Evolutionary conservation across 2,113 vertebrate genomes (phyloP).

Genomic region (Fregetta grallaria): DNA sequence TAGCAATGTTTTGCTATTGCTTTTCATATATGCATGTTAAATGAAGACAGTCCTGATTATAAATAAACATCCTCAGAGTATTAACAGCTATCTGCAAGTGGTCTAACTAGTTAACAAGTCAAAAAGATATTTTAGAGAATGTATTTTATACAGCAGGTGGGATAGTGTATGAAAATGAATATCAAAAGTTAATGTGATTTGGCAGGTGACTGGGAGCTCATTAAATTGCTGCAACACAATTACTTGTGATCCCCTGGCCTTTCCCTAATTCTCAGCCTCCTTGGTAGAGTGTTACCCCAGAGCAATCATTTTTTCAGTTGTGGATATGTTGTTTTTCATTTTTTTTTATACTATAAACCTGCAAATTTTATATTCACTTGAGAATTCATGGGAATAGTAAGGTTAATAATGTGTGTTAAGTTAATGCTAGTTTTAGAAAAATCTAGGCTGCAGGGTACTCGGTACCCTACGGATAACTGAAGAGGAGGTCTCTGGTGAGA

Average conservation of each 20-base stretch:
- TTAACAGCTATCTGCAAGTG: not conserved
- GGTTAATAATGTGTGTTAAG: not conserved
- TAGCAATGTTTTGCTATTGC: not conserved
- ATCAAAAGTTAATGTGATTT: not conserved
- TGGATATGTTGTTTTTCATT: too few species aligned
- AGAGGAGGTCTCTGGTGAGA: not conserved
- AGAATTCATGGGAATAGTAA: not conserved
- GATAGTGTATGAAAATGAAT: not conserved
- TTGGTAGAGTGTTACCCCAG: not conserved
- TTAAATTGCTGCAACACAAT: not conserved
- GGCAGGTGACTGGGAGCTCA: not conserved
- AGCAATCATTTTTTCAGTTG: not conserved
- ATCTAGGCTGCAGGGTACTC: not conserved
- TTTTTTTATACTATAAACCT: not conserved
- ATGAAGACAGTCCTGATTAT: not conserved
- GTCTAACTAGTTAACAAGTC: not conserved
- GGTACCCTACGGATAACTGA: not conserved
- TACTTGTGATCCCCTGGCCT: not conserved
- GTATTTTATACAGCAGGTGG: not conserved
- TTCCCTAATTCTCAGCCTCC: not conserved
- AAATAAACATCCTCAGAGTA: not conserved
- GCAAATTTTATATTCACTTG: not conserved
- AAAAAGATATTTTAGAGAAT: not conserved
- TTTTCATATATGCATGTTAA: not conserved
- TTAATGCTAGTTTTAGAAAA: not conserved